Conservation (phyloP, 2,888 invertebrate species). For the Euplexia lucipara region DNA sequence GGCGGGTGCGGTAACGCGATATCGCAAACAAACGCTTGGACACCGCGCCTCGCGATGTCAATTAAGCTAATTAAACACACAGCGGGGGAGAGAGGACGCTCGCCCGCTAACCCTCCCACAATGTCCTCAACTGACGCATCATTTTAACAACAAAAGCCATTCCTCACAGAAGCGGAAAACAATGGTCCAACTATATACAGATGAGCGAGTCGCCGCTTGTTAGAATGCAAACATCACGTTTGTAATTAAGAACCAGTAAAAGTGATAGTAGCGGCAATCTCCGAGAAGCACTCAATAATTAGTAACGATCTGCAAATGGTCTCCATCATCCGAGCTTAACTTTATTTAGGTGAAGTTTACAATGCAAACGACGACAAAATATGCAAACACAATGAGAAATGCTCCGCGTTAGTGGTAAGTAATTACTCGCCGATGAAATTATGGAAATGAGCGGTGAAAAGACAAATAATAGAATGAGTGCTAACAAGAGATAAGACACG, state of each 20-base stretch:
- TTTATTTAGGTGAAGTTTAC: constrained; percentile 78
- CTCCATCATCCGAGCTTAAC: constrained; percentile 70
- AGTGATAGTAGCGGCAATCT: constrained; percentile 33
- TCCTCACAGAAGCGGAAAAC: constrained; percentile 79
- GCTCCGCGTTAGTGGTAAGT: constrained; percentile 87
- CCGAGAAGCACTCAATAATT: constrained; percentile 51
- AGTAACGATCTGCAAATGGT: constrained; percentile 59
- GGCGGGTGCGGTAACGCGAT: constrained; percentile 84
- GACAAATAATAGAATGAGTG: constrained; percentile 91
- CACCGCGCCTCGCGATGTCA: constrained; percentile 90
- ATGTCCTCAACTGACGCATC: constrained; percentile 83
- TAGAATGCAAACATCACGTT: constrained; percentile 57
- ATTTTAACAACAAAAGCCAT: constrained; percentile 84
- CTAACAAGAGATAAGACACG: constrained; percentile 91
- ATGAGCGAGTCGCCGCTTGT: constrained; percentile 55
- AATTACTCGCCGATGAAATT: constrained; percentile 90
- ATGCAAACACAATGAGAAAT: constrained; percentile 87
- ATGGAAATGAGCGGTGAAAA: constrained; percentile 91
- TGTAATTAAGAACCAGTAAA: constrained; percentile 45
- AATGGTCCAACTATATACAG: constrained; percentile 72
- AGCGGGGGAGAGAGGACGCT: constrained; percentile 81
- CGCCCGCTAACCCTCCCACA: constrained; percentile 71
- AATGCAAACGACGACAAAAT: constrained; percentile 85
- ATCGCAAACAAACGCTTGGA: constrained; percentile 90
- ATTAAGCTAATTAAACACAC: constrained; percentile 91